Evolutionary conservation across 2,797 vertebrate species (phyloP).

Genomic region (Babyrousa celebensis): DNA sequence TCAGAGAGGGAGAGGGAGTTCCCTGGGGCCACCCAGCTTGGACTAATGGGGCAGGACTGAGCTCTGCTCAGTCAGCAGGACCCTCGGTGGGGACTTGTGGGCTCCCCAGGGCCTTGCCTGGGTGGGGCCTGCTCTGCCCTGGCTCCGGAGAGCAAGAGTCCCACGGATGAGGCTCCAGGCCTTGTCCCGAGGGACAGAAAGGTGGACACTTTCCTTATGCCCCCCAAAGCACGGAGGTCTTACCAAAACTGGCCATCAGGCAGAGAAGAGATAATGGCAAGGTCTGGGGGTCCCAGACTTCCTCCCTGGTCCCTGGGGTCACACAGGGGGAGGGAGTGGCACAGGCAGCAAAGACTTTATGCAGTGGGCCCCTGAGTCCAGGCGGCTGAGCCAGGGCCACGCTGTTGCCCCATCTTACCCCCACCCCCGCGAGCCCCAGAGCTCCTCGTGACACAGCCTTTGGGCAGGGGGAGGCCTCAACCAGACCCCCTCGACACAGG

Average conservation of each 20-base stretch:
- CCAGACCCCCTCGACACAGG: accelerated
- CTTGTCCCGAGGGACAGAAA: background rate
- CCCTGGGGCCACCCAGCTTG: background rate
- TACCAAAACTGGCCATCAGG: accelerated
- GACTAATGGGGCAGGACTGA: background rate
- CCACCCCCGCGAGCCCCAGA: accelerated
- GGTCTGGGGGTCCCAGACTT: background rate
- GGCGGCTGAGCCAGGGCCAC: too few species aligned
- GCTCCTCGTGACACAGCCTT: background rate
- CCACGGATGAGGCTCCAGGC: background rate
- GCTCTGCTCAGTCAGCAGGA: accelerated
- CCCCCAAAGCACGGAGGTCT: background rate
- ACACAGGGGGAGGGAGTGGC: accelerated
- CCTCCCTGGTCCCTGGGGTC: background rate
- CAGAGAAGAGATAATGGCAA: accelerated
- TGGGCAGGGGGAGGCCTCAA: accelerated
- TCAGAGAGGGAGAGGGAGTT: background rate
- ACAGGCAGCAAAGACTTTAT: too few species aligned
- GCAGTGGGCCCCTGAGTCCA: too few species aligned
- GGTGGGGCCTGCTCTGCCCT: background rate
- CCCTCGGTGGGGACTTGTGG: background rate
- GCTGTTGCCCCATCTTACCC: too few species aligned
- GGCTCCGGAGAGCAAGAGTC: accelerated
- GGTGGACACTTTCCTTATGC: too few species aligned
- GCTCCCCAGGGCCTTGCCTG: background rate